Evolutionary conservation across 2,113 vertebrate genomes (phyloP).

Genomic region (Sorex araneus): DNA sequence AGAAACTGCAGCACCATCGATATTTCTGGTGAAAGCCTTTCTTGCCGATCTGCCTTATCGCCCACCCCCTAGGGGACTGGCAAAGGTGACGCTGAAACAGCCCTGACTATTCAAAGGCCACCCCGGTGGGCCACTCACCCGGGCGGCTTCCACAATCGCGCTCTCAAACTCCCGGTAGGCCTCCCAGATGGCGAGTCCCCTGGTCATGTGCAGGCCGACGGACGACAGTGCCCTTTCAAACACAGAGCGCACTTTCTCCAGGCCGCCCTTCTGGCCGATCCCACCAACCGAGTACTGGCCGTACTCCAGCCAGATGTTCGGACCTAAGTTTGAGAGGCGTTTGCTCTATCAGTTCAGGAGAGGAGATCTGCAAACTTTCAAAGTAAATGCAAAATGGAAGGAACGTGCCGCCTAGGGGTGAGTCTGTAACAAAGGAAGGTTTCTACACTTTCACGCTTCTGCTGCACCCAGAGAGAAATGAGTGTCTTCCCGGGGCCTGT

Average conservation of each 20-base stretch:
- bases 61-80: background rate
- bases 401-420: background rate
- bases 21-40: background rate
- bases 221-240: constrained; percentile 96
- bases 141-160: constrained; percentile 94
- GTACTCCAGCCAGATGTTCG: constrained; percentile 99
- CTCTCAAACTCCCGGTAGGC: constrained; percentile 98
- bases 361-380: background rate
- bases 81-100: background rate
- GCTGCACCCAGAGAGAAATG: too few relatives aligned
- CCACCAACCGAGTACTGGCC: constrained; percentile 98
- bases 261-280: constrained; percentile 95
- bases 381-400: background rate
- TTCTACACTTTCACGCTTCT: too few relatives aligned
- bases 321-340: constrained; percentile 89
- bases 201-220: constrained; percentile 96
- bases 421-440: too few relatives aligned
- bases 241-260: constrained; percentile 93
- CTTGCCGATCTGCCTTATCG: background rate
- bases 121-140: constrained; percentile 89
- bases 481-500: background rate
- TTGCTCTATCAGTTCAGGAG: constrained; percentile 6
- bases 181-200: constrained; percentile 96
- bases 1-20: background rate
- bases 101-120: fast-evolving